Conservation (phyloP, 2,797 vertebrate genomes). For the Poeciliopsis turneri region DNA sequence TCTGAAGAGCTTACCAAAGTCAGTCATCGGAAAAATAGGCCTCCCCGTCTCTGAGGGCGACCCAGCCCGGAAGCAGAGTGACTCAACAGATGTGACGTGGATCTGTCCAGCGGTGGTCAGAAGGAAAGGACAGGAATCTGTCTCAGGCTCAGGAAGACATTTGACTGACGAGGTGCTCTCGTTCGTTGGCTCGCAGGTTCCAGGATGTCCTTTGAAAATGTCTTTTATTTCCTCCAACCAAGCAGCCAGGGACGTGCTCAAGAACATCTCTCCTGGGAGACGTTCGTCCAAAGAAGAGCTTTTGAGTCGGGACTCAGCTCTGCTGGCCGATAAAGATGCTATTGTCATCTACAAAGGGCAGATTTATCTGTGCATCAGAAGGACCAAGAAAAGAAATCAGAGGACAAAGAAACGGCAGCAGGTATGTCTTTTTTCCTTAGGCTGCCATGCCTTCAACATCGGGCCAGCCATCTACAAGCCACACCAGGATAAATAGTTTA, state of each 20-base stretch:
- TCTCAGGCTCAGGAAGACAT: not conserved
- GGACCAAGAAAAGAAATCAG: not conserved
- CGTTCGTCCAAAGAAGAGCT: rapidly evolving
- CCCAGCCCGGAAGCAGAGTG: not conserved
- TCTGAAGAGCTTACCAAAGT: constrained; percentile 39
- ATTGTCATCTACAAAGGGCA: constrained; percentile 49
- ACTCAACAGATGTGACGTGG: constrained; percentile 47
- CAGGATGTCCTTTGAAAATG: constrained; percentile 35
- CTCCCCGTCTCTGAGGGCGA: constrained; percentile 2
- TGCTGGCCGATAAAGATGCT: constrained; percentile 5
- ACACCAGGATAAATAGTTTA: constrained; percentile 40
- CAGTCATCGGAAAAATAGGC: constrained; percentile 46
- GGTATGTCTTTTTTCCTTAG: too few species aligned
- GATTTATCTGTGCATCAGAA: constrained; percentile 66
- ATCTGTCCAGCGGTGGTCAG: constrained; percentile 64
- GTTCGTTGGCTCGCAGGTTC: not conserved
- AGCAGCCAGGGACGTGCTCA: constrained; percentile 48
- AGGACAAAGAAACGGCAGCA: not conserved
- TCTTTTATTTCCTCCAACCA: constrained; percentile 53
- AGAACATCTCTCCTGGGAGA: constrained; percentile 12
- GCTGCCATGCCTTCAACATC: constrained; percentile 1
- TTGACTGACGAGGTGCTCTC: not conserved
- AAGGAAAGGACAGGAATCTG: constrained; percentile 28
- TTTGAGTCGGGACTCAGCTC: not conserved
- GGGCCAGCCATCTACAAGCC: not conserved